Percentiles rank a stretch among this genome's conserved stretches.
phyloP scores from a whole-genome alignment of 2,113 vertebrate species.

The Gallinago media region DNA sequence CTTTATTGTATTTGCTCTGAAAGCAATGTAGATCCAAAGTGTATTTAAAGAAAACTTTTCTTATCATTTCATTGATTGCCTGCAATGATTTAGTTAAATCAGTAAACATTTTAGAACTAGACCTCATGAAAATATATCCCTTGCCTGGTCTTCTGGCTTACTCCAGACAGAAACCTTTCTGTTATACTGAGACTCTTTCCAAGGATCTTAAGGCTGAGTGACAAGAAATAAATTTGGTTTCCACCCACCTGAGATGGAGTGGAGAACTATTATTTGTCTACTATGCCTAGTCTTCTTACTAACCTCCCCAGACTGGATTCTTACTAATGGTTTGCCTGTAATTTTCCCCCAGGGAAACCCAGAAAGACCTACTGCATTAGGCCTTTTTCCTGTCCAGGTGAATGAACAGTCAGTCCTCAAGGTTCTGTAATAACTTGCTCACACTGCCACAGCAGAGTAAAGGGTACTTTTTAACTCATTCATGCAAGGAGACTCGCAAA shows the following conservation, averaged over 20 bases:
- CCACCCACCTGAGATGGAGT: accelerated
- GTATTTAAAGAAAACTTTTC: background rate
- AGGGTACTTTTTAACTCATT: background rate
- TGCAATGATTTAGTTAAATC: background rate
- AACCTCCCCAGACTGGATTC: background rate
- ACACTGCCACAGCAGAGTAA: background rate
- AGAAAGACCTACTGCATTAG: background rate
- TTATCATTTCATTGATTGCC: background rate
- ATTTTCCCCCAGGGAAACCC: background rate
- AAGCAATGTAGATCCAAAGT: background rate
- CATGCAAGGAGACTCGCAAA: background rate
- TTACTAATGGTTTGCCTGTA: background rate
- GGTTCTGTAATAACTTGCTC: background rate
- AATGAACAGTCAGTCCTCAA: background rate
- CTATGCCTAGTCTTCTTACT: background rate
- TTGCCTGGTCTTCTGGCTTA: background rate
- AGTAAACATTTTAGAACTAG: background rate
- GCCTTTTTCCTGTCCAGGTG: background rate
- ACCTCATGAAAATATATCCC: background rate
- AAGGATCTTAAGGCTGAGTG: background rate
- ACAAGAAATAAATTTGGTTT: background rate
- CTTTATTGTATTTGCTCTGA: background rate
- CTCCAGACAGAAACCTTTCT: background rate
- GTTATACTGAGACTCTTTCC: background rate
- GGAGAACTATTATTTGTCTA: background rate